These are phyloP conservation scores for Sebastes itinus DNA, from an alignment of 2,797 vertebrate genomes.

Conservation along the genomic window DNA sequence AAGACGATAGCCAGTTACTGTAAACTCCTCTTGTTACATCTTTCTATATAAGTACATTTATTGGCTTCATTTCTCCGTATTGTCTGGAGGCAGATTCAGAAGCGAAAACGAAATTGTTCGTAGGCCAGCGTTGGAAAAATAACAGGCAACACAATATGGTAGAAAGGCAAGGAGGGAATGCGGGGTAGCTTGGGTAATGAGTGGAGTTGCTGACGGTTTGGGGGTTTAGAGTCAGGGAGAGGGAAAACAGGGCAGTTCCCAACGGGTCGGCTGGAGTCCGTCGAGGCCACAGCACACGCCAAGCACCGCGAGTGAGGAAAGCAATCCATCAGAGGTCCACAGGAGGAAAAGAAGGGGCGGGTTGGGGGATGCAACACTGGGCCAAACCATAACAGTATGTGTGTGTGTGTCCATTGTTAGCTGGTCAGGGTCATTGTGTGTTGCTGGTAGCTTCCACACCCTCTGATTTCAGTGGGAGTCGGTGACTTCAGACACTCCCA, in stretches of 20 bases:
- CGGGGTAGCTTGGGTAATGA: conserved; percentile 37
- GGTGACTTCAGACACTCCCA: conserved; percentile 57
- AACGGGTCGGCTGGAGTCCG: conserved; percentile 55
- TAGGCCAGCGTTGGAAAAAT: conserved; percentile 41
- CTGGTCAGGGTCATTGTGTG: conserved; percentile 62
- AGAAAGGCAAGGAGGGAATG: conserved; percentile 3
- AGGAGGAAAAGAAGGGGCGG: conserved; percentile 26
- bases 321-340: conserved; percentile 74
- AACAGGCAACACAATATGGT: conserved; percentile 35
- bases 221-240: conserved; percentile 47
- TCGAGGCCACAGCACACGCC: conserved; percentile 65
- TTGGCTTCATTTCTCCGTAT: conserved; percentile 28
- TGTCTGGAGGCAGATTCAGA: conserved; percentile 38
- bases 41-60: conserved; percentile 3
- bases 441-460: conserved; percentile 60
- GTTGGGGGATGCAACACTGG: conserved; percentile 17
- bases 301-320: conserved; percentile 70
- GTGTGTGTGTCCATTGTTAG: conserved; percentile 75
- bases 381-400: conserved; percentile 68
- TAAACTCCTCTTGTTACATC: conserved; percentile 8
- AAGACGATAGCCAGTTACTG: conserved; percentile 10
- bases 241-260: conserved; percentile 67
- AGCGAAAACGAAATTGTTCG: conserved; percentile 22
- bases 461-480: conserved; percentile 67
- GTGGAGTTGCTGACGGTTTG: conserved; percentile 56